Evolutionary conservation across 2,113 vertebrate genomes (phyloP), one percentile per base, ranked within the genome.

Genomic region (Prietella phreatophila): DNA sequence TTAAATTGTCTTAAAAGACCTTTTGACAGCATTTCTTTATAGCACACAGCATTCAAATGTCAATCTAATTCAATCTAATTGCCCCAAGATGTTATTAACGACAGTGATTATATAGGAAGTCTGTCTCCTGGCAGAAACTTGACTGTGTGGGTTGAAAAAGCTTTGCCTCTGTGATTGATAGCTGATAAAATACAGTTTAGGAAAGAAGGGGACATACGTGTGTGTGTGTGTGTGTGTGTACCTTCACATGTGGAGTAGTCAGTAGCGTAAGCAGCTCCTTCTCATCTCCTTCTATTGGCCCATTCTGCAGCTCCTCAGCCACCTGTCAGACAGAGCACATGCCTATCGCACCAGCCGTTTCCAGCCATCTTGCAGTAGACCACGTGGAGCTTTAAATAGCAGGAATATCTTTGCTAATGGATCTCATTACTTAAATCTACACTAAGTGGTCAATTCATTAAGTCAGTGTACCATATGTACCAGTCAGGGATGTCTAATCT

Each of bases 181-280:
- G 55, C 69, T 76, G 4, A 63, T 5, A 60, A 55, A 27, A 65
- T 17, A 33, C 22, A 84, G 30, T 47, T 80, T 19, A 20, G 17
- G 39, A 55, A 78, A 5, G 25, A 78, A 78, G 27, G 42, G 25
- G 25, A 14, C 33, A 17, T 65, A 22, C 56, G 20, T 36, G 81
- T 69, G 83, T 82, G 19, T 71, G 55, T 86, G 53, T 22, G 86
- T 85, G 19, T 65, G 25, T 71, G 7, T 61, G 39, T 95, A 98
- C 97, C 97, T 96, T 97, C 86, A 99, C 94, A 93, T 99, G 98
- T 69, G 97, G 97, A 71, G 96, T 95, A 87, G 96, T 96, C 91
- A 99, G 93, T 91, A 99, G 94, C 89, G 95, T 96, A 11, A 98
- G 94, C 56, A 99, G 94, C 82, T 99, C 98, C 88, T 93, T 95